Conservation (phyloP, 2,888 invertebrate genomes). For the Pammene fasciana region DNA sequence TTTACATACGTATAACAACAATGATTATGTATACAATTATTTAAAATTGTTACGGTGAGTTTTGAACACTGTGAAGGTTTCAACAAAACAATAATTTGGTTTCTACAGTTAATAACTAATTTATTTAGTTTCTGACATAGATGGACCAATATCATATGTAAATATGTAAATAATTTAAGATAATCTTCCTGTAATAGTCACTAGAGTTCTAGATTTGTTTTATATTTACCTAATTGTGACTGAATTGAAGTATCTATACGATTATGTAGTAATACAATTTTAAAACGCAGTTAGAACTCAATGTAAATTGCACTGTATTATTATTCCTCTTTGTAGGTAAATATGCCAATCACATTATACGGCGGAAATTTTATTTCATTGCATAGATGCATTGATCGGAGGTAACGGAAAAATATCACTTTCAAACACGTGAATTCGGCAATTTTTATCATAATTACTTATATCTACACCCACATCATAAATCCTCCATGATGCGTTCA, state of each 20-base stretch:
- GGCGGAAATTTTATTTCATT: too few relatives aligned
- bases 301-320: slow-evolving; percentile 15
- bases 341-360: neutral
- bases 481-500: too few relatives aligned
- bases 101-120: slow-evolving; percentile 37
- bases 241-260: slow-evolving; percentile 17
- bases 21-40: too few relatives aligned
- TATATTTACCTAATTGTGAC: slow-evolving; percentile 11
- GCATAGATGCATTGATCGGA: too few relatives aligned
- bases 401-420: too few relatives aligned
- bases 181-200: slow-evolving; percentile 70
- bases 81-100: slow-evolving; percentile 12
- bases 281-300: neutral
- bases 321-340: neutral
- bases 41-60: too few relatives aligned
- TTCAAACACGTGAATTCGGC: too few relatives aligned
- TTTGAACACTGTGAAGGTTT: neutral
- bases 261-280: neutral
- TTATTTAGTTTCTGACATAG: slow-evolving; percentile 65
- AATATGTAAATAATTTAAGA: slow-evolving; percentile 76
- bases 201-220: slow-evolving; percentile 53
- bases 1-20: too few relatives aligned
- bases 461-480: too few relatives aligned
- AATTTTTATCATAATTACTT: too few relatives aligned
- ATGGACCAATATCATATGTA: slow-evolving; percentile 81